Conservation (phyloP, 2,888 invertebrate species). For the Caenorhabditis zanzibari region DNA sequence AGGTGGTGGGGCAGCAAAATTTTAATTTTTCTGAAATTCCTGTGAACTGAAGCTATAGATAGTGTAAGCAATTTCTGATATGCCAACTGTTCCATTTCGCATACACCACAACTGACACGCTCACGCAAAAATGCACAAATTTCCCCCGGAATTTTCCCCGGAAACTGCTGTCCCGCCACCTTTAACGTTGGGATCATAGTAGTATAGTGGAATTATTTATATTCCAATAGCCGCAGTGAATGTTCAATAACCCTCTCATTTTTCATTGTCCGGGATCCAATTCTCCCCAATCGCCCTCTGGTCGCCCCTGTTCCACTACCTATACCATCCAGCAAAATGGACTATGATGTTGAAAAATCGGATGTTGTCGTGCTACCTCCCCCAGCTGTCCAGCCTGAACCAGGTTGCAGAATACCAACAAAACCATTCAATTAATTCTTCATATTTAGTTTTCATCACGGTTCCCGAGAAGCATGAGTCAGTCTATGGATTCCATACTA, state of each 20-base stretch:
- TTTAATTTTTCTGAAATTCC: too few relatives aligned
- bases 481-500: constrained; percentile 67
- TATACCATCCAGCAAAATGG: constrained; percentile 21
- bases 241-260: neutral
- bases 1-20: too few relatives aligned
- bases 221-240: too few relatives aligned
- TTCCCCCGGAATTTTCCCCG: too few relatives aligned
- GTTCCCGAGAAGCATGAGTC: constrained; percentile 66
- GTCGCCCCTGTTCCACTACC: constrained; percentile 38
- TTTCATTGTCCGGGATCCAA: constrained; percentile 59
- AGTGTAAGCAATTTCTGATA: too few relatives aligned
- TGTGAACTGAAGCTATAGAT: too few relatives aligned
- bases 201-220: too few relatives aligned
- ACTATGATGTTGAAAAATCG: constrained; percentile 58
- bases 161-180: too few relatives aligned
- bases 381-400: constrained; percentile 56
- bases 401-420: constrained; percentile 11
- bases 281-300: constrained; percentile 34
- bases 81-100: too few relatives aligned
- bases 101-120: too few relatives aligned
- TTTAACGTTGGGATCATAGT: too few relatives aligned
- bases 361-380: constrained; percentile 55
- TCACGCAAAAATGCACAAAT: too few relatives aligned
- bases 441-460: constrained; percentile 48
- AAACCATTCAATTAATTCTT: neutral